These are phyloP conservation scores for Villa cingulata DNA, from an alignment of 2,888 invertebrate genomes.

Conservation along the genomic window DNA sequence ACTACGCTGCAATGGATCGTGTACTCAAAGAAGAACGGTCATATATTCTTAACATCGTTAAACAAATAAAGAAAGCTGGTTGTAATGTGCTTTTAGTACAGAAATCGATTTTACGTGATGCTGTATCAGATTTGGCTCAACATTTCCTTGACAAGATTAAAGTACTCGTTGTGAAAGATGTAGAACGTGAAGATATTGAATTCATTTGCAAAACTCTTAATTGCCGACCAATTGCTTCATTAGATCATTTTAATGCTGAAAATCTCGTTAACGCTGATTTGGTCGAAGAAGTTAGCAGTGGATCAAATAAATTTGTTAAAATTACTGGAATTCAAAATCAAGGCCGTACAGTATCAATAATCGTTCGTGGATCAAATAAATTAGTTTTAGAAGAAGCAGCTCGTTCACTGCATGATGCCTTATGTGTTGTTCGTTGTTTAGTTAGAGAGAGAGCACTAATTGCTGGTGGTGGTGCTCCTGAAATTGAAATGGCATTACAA, in stretches of 20 bases:
- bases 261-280: slow-evolving; percentile 83
- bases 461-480: slow-evolving; percentile 95
- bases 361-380: slow-evolving; percentile 77
- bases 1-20: slow-evolving; percentile 99
- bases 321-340: slow-evolving; percentile 75
- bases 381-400: slow-evolving; percentile 83
- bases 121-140: slow-evolving; percentile 89
- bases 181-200: slow-evolving; percentile 96
- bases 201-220: slow-evolving; percentile 91
- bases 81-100: slow-evolving; percentile 93
- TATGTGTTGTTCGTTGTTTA: slow-evolving; percentile 85
- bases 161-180: slow-evolving; percentile 94
- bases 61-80: slow-evolving; percentile 96
- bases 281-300: slow-evolving; percentile 85
- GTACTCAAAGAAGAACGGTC: slow-evolving; percentile 93
- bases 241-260: slow-evolving; percentile 93
- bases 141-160: slow-evolving; percentile 99
- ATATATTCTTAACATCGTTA: slow-evolving; percentile 95
- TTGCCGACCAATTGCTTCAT: slow-evolving; percentile 93
- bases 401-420: slow-evolving; percentile 81
- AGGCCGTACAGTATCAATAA: slow-evolving; percentile 82
- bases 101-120: slow-evolving; percentile 76
- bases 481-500: slow-evolving; percentile 82
- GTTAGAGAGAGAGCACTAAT: slow-evolving; percentile 85
- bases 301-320: slow-evolving; percentile 82